These are phyloP conservation scores for Hemichromis elongatus DNA, from an alignment of 2,113 vertebrate genomes.

Conservation along the genomic window DNA sequence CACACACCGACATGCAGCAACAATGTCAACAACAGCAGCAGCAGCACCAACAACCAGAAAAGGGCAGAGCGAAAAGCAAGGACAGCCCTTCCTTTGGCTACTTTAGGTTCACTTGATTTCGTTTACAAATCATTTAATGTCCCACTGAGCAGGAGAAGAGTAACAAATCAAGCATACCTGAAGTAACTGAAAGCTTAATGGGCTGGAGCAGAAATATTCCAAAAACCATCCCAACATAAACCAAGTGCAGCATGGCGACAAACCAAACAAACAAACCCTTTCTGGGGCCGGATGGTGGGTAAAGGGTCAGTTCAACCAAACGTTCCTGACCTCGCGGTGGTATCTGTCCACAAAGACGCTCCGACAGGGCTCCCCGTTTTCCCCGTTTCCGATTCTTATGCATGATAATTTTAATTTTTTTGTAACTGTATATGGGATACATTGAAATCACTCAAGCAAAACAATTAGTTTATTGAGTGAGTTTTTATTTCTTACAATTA, in stretches of 20 bases:
- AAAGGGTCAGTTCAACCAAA: slow-evolving; percentile 35
- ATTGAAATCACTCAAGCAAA: too few species aligned
- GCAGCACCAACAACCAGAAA: background rate
- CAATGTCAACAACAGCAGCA: background rate
- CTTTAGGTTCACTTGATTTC: slow-evolving; percentile 3
- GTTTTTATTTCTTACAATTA: background rate
- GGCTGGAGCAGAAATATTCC: background rate
- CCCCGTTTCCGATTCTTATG: background rate
- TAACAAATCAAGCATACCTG: background rate
- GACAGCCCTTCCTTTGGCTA: background rate
- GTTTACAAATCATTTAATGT: background rate
- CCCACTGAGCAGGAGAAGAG: background rate
- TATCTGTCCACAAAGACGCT: background rate
- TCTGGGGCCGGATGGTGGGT: background rate
- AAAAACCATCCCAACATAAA: background rate
- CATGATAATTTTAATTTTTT: too few species aligned
- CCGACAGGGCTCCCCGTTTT: background rate
- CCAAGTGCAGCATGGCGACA: background rate
- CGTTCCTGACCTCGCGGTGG: background rate
- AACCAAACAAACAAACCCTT: slow-evolving; percentile 1
- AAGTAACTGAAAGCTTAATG: background rate
- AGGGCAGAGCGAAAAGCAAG: background rate
- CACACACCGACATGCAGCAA: slow-evolving; percentile 54
- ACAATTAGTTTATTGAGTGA: background rate
- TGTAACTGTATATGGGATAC: too few species aligned